These are phyloP conservation scores for Hermodice carunculata DNA, from an alignment of 2,888 invertebrate species.

Conservation along the genomic window DNA sequence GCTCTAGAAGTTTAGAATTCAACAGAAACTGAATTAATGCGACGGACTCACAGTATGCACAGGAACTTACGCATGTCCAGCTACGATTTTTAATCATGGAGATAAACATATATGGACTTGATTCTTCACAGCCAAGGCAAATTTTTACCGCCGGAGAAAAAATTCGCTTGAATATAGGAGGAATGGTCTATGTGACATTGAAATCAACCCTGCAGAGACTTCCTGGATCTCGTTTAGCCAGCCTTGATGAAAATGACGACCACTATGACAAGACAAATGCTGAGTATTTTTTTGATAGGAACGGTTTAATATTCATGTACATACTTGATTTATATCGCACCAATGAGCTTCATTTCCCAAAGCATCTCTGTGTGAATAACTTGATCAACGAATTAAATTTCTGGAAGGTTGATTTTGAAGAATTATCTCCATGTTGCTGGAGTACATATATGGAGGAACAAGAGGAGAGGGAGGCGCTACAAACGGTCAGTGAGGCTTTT, in stretches of 20 bases:
- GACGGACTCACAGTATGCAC: too few species aligned
- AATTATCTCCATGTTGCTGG: too few species aligned
- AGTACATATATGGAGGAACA: too few species aligned
- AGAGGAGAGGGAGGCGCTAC: too few species aligned
- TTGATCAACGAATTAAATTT: background rate
- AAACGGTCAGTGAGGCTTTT: too few species aligned
- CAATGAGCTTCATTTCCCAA: background rate
- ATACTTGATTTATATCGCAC: background rate
- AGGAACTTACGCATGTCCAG: too few species aligned
- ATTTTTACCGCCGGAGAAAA: too few species aligned
- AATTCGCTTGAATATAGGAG: background rate
- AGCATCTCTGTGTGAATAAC: background rate
- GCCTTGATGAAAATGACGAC: background rate
- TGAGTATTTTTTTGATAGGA: background rate
- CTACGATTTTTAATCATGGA: too few species aligned
- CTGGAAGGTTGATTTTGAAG: conserved; percentile 2
- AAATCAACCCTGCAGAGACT: background rate
- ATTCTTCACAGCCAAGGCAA: too few species aligned
- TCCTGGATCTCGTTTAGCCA: background rate
- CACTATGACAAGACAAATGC: background rate
- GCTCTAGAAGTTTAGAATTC: too few species aligned
- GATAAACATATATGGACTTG: too few species aligned
- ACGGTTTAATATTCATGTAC: background rate
- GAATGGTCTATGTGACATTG: background rate
- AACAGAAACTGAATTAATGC: too few species aligned